Conservation (phyloP, 23 tunicate species). For the Pegea sp. region DNA sequence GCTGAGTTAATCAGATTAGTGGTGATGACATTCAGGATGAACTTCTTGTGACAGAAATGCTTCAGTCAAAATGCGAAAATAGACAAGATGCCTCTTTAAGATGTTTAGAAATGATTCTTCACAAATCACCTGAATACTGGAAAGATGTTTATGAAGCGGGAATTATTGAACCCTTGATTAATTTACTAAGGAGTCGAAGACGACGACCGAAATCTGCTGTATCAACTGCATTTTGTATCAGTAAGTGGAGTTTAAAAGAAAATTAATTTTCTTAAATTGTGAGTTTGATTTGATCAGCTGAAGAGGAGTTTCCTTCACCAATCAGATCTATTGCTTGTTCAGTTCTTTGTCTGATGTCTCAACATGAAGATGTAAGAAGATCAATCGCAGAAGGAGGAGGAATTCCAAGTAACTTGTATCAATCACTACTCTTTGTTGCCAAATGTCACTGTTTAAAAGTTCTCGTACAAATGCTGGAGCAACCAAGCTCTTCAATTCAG, state of each 20-base stretch:
- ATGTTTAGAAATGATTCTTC: conserved; percentile 60
- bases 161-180: conserved; percentile 35
- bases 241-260: too few relatives aligned
- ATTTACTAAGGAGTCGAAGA: conserved; percentile 20
- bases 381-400: conserved; percentile 44
- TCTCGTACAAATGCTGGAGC: not conserved
- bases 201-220: conserved; percentile 25
- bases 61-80: conserved; percentile 13
- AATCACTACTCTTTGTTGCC: too few relatives aligned
- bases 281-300: not conserved
- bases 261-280: too few relatives aligned
- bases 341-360: conserved; percentile 66
- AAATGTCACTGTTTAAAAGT: too few relatives aligned
- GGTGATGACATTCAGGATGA: too few relatives aligned
- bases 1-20: too few relatives aligned
- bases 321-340: conserved; percentile 74
- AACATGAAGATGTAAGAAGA: conserved; percentile 26
- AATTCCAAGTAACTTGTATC: conserved; percentile 49
- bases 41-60: too few relatives aligned
- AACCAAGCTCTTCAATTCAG: not conserved
- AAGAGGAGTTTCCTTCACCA: conserved; percentile 14
- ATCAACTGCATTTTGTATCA: not conserved
- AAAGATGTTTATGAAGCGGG: conserved; percentile 25
- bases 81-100: conserved; percentile 61
- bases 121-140: conserved; percentile 39